Conservation (phyloP, 2,797 vertebrate genomes). For the Cryptoprocta ferox region DNA sequence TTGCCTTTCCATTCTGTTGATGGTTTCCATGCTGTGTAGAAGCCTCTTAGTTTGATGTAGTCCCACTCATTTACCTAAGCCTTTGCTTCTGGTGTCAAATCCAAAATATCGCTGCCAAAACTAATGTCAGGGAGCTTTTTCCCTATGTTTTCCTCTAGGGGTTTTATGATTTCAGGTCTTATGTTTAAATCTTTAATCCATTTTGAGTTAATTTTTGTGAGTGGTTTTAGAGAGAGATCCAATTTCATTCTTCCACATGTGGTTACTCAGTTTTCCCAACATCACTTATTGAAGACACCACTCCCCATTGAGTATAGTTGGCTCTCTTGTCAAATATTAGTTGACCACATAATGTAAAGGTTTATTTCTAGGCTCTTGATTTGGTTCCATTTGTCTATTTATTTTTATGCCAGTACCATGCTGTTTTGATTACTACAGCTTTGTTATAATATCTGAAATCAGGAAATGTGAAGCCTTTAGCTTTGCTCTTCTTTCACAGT, state of each 20-base stretch:
- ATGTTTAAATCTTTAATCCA: background rate
- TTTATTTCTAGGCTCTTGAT: background rate
- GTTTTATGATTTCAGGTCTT: background rate
- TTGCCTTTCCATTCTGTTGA: background rate
- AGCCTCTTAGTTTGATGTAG: background rate
- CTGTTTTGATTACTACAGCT: background rate
- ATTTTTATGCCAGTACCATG: background rate
- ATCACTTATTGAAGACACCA: background rate
- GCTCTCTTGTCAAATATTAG: background rate
- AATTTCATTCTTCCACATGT: background rate
- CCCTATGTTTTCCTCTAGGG: background rate
- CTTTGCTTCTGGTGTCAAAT: background rate
- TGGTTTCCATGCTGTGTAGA: background rate
- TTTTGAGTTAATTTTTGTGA: background rate
- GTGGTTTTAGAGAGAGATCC: background rate
- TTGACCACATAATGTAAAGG: background rate
- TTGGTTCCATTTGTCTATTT: background rate
- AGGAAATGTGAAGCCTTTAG: background rate
- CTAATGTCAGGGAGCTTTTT: background rate
- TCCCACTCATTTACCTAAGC: background rate
- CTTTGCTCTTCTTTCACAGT: background rate
- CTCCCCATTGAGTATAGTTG: background rate
- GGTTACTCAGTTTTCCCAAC: background rate
- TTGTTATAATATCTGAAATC: background rate
- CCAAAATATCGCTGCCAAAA: background rate